Base-by-base conservation (phyloP, 2,797 vertebrate genomes). In the Poeciliopsis paucimaculata region DNA sequence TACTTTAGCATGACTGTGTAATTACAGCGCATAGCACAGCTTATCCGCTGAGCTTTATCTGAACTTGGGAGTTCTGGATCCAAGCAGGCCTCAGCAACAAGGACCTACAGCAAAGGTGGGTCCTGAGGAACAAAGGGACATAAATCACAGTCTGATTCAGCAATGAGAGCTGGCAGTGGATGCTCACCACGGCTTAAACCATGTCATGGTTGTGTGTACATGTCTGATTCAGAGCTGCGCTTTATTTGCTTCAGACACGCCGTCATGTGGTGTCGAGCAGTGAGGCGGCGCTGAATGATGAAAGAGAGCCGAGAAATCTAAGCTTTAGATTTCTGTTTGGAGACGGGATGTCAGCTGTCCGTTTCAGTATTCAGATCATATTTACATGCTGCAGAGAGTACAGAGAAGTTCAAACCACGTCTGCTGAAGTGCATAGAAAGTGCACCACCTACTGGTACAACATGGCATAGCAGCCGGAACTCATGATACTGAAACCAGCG, bases 361-460 rank as follows among this genome's bases (percentile, higher is more conserved):
- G 31, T 64, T 64, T 64, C 34, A 45, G 15, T 60, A 57, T 39
- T 72, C 46, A 78, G 3, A 64, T 64, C 31, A 70, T 60, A 51
- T 46, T 36, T 68, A 55, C 41, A n/a, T 23, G 64, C 12, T n/a
- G 16, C 16, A 66, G 23, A 47, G 20, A 45, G n/a, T 11, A 66
- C 43, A 66, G 36, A 43, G 66, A 6, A 66, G 6, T 45, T 47
- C n/a, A 47, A 70, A 75, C 47, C 20, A 45, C 28, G 16, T 73
- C 20, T 36, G 5, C 6, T 7, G 28, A 72, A 41, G 46, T 26
- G 49, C 41, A 70, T 57, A 49, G 43, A 3, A 70, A 43, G 79
- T 73, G 79, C 86, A 0, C 93, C 92, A 88, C 72, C 94, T 94
- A 81, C 85, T 93, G 94, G 88, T 41, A 0, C 2, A 49, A 87